Evolutionary conservation across 2,113 vertebrate genomes (phyloP), one percentile per base, ranked within the genome.

Genomic region (Arenaria interpres): DNA sequence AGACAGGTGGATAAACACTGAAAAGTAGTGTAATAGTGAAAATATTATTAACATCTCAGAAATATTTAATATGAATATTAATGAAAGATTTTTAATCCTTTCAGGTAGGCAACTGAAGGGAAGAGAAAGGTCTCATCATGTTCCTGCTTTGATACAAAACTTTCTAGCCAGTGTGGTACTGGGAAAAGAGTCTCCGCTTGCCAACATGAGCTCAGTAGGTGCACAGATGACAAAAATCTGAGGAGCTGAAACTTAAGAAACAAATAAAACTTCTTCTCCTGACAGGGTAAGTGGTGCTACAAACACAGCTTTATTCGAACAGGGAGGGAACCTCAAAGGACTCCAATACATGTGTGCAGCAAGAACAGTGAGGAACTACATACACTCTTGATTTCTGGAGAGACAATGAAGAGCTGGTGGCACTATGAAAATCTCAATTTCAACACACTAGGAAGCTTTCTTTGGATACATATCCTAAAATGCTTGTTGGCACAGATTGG

Each of bases 271-370:
- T 24, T 33, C 39, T 74, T 73, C 43, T 35, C 35, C 3, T 18
- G 53, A 20, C 32, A 85, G 48, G 41, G 33, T 35, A 85, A 54
- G 46, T 28, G 39, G n/a, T 30, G 33, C 43, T 59, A 27, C 41
- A 92, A 79, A 51, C 2, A 20, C 25, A 51, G 35, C 37, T 45
- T 32, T 25, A 62, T 32, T 53, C 6, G 4, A 60, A 25, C 19
- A 33, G 14, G 10, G 6, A 86, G 18, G n/a, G 54, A 53, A 53
- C 22, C 46, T 78, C 24, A 23, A 23, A 72, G 46, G 45, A 53
- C 45, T 68, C 62, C 37, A 64, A 78, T 24, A 15, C 20, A 21
- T 2, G 1, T 0, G 0, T 20, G 35, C 51, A 67, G 33, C 35
- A 50, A 46, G 23, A 76, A 48, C 43, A 59, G 56, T 4, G 13